phyloP scores from a whole-genome alignment of 2,113 vertebrate species.

The Hirundichthys speculiger region DNA sequence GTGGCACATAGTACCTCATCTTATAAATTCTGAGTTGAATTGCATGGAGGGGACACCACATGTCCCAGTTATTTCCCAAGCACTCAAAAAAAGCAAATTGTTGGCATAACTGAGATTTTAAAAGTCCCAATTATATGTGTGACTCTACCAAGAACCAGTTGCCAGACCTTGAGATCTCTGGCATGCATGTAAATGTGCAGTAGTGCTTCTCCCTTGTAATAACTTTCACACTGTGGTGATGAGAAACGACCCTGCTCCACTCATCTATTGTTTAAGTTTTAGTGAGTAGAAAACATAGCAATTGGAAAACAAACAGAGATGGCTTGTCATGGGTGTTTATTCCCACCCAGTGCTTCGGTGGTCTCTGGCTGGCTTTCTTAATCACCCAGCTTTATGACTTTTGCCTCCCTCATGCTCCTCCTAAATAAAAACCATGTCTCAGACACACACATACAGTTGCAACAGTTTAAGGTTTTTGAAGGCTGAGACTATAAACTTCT shows the following conservation, averaged over 20 bases:
- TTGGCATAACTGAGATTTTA: conserved; percentile 51
- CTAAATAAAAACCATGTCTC: conserved; percentile 71
- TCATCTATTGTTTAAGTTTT: conserved; percentile 53
- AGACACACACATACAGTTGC: conserved; percentile 72
- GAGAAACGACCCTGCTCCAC: conserved; percentile 38
- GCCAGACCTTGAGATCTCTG: conserved; percentile 50
- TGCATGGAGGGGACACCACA: conserved; percentile 47
- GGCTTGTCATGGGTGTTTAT: conserved; percentile 68
- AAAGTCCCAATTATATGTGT: conserved; percentile 61
- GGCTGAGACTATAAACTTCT: conserved; percentile 74
- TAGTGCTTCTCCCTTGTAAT: conserved; percentile 17
- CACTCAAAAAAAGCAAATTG: conserved; percentile 28
- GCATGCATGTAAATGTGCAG: conserved; percentile 43
- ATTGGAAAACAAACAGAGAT: conserved; percentile 72
- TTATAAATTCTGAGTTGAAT: conserved; percentile 43
- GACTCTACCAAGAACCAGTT: conserved; percentile 51
- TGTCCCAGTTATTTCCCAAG: conserved; percentile 45
- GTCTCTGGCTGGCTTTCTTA: conserved; percentile 60
- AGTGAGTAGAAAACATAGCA: conserved; percentile 15
- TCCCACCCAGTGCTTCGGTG: conserved; percentile 59
- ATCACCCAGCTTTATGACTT: conserved; percentile 48
- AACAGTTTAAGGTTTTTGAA: conserved; percentile 76
- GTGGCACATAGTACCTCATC: conserved; percentile 44
- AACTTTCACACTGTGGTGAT: conserved; percentile 23
- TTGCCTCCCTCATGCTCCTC: conserved; percentile 33